Evolutionary conservation across 64 coral and sea anemone species (phyloP), one percentile per base, ranked within the genome.

Genomic region (Montipora foliosa): DNA sequence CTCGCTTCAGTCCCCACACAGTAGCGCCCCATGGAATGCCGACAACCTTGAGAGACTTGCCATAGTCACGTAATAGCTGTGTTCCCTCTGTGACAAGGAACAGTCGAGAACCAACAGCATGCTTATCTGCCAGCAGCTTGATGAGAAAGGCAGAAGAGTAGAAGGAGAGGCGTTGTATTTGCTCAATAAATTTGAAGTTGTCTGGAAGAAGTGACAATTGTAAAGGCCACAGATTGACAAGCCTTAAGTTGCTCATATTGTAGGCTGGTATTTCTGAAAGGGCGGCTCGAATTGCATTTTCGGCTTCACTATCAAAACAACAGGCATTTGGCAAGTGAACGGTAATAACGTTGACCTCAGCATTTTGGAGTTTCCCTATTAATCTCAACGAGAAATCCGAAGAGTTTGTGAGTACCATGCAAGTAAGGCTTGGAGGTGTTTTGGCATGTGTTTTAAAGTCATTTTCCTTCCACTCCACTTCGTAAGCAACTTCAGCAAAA

Each of bases 1-100:
- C 62, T 61, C 90, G 80, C 17, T 80, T 71, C 8, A 92, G 37
- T 5, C 90, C 90, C 90, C 90, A 92, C 21, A 92, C 50, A 51
- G 81, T 75, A 74, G 90, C 75, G 14, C 79, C 44, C 90, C 80
- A 92, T 17, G 90, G 90, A 25, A 92, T 84, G 49, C 49, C 45
- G 0, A 3, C 45, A 6, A 7, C 24, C 8, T 10, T 49, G 3
- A 17, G 2, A 47, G 16, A 47, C 44, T 75, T 19, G 6, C 44
- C 51, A 20, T 13, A 37, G 53, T 3, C 25, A 7, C 60, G 17
- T 7, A 92, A 8, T 16, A 75, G 4, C 52, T 62, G 66, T 44
- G 80, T 57, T 57, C 67, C n/a, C 61, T 92, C 67, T 1, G 90
- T 92, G 49, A 92, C 67, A 11, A 92, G 44, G 17, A 66, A 70